Evolutionary conservation across 1,140 invertebrate genomes (phyloP).

Genomic region (Chlorops oryzae): DNA sequence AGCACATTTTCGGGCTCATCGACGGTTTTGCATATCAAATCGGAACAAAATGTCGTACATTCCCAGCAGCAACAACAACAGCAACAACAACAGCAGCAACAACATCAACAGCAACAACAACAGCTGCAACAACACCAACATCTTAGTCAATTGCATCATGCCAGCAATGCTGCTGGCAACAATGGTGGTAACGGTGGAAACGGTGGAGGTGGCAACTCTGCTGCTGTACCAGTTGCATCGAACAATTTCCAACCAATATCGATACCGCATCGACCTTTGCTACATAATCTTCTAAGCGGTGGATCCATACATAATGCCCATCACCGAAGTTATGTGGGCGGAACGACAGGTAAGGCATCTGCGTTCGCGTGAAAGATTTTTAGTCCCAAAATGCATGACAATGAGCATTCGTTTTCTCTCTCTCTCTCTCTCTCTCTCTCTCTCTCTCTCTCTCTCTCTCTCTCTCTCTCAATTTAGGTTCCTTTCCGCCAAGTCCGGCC

Average conservation of each 20-base stretch:
- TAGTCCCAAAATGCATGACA: no score
- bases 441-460: not conserved
- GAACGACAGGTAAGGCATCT: slow-evolving; percentile 45
- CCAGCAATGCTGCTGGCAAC: not conserved
- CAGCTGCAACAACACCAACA: slow-evolving; percentile 21
- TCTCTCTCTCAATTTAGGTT: slow-evolving; percentile 54
- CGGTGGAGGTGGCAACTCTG: slow-evolving; percentile 12
- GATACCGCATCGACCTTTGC: slow-evolving; percentile 43
- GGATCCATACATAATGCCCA: slow-evolving; percentile 45
- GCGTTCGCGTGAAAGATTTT: not conserved
- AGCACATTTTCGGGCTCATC: slow-evolving; percentile 23
- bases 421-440: no score
- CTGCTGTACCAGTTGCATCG: no score
- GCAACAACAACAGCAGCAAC: slow-evolving; percentile 33
- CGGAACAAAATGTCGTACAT: slow-evolving; percentile 32
- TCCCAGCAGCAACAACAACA: slow-evolving; percentile 33
- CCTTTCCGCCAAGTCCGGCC: slow-evolving; percentile 91
- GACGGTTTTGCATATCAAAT: slow-evolving; percentile 38
- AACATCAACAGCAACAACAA: slow-evolving; percentile 25
- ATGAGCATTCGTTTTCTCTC: no score
- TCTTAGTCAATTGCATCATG: no score
- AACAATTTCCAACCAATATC: slow-evolving; percentile 29
- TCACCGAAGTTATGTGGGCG: slow-evolving; percentile 46
- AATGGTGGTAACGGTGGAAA: slow-evolving; percentile 17
- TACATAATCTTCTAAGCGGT: slow-evolving; percentile 45